These are phyloP conservation scores for Caradrina clavipalpis DNA, from an alignment of 2,888 invertebrate genomes.

Conservation along the genomic window DNA sequence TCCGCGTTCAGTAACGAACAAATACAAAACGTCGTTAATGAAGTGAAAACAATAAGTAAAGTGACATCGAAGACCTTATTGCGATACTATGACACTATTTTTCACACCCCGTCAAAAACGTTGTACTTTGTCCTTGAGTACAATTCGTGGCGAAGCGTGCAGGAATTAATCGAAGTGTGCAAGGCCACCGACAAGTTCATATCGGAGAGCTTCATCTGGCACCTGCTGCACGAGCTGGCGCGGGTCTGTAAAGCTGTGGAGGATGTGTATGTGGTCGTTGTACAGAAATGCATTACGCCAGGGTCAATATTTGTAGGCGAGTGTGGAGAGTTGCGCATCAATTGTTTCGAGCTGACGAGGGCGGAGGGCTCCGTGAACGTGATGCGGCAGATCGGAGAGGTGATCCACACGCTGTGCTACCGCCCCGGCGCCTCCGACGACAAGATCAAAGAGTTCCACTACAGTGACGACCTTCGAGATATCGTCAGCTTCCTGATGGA, in stretches of 20 bases:
- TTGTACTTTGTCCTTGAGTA: constrained; percentile 88
- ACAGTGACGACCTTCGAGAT: constrained; percentile 84
- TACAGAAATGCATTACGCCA: constrained; percentile 79
- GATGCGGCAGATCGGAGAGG: constrained; percentile 80
- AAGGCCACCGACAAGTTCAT: constrained; percentile 77
- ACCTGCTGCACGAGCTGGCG: constrained; percentile 82
- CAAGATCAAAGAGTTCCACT: constrained; percentile 74
- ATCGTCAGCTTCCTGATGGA: constrained; percentile 81
- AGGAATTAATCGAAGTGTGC: constrained; percentile 79
- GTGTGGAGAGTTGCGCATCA: constrained; percentile 80
- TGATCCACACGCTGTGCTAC: constrained; percentile 68
- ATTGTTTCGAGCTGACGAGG: constrained; percentile 80
- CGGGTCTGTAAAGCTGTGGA: constrained; percentile 78
- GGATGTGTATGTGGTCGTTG: constrained; percentile 72
- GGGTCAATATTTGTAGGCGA: constrained; percentile 81
- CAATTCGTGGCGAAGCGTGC: constrained; percentile 82
- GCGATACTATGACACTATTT: constrained; percentile 86
- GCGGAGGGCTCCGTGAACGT: constrained; percentile 58
- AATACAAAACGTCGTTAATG: constrained; percentile 84
- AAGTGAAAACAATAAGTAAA: constrained; percentile 85
- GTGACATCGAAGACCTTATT: constrained; percentile 80
- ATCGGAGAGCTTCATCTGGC: constrained; percentile 85
- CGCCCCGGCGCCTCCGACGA: constrained; percentile 57
- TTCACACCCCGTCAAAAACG: constrained; percentile 86
- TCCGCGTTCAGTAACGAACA: constrained; percentile 83